Evolutionary conservation across 2,888 invertebrate genomes (phyloP).

Genomic region (Melanargia galathea): DNA sequence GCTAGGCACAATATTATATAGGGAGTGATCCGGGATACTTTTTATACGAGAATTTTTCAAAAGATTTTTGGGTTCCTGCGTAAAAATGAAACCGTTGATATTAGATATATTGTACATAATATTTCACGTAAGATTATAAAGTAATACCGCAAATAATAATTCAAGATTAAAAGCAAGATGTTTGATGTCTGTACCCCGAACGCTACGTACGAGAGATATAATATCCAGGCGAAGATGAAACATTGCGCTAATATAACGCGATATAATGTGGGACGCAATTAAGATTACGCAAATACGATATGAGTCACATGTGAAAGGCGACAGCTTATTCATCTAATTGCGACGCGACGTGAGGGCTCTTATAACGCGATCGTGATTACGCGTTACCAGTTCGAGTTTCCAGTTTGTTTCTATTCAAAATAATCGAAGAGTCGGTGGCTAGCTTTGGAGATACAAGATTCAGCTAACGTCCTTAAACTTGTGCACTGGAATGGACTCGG

Average conservation of each 20-base stretch:
- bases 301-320: constrained; percentile 33
- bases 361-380: constrained; percentile 26
- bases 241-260: constrained; percentile 16
- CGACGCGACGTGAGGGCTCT: constrained; percentile 21
- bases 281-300: constrained; percentile 32
- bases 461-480: no score
- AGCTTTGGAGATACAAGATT: neutral
- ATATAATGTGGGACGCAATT: constrained; percentile 26
- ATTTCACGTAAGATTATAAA: neutral
- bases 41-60: no score
- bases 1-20: no score
- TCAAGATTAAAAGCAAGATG: neutral
- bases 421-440: neutral
- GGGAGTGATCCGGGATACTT: no score
- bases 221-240: neutral
- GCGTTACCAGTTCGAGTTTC: constrained; percentile 20
- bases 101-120: no score
- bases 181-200: neutral
- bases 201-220: no score
- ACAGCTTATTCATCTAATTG: constrained; percentile 32
- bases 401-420: constrained; percentile 26
- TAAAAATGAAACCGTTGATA: no score
- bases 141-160: neutral
- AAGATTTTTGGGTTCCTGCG: no score
- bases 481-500: no score